Base-by-base conservation (phyloP, 2,113 vertebrate species). In the Tragelaphus scriptus region DNA sequence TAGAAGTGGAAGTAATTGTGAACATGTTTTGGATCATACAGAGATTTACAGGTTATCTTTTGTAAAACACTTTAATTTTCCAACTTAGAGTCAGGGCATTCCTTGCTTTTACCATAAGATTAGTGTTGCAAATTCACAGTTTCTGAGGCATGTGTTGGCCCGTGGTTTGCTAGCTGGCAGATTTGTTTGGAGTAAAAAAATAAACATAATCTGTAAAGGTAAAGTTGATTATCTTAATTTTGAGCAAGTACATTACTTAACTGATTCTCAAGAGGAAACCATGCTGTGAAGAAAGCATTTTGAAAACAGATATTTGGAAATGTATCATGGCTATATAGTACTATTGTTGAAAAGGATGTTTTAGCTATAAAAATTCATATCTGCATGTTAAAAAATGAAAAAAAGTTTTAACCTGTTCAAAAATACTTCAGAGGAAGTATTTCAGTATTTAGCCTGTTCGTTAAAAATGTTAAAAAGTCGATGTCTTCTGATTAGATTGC, bases 251-350 rank as follows among this genome's bases (percentile, higher is more conserved):
- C 4, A 2, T 95, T 65, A 32, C 49, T 32, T 7, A 90, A 65
- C 40, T 44, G 15, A 93, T 75, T 88, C 82, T 63, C 47, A 58
- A 86, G 58, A 92, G 47, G n/a, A 71, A 75, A 51, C 56, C 30
- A 36, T 19, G 30, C 28, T 40, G 28, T 9, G 16, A 71, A 91
- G 94, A 95, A 56, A 59, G 21, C n/a, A 14, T 84, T 53, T 90
- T 88, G 81, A 40, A 92, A 85, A 90, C 36, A 94, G 58, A 95
- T 88, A 65, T 28, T 94, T 85, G n/a, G 65, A 88, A 77, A 88
- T 56, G 36, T 47, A 49, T 55, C 59, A 36, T 1, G 3, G 19
- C 32, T 58, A 6, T 16, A 17, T 14, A 82, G 25, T 7, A 44
- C 49, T 59, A 12, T 87, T 86, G 79, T 80, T 59, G 32, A 90